Evolutionary conservation across 2,888 invertebrate genomes (phyloP).

Genomic region (Eristalis pertinax): DNA sequence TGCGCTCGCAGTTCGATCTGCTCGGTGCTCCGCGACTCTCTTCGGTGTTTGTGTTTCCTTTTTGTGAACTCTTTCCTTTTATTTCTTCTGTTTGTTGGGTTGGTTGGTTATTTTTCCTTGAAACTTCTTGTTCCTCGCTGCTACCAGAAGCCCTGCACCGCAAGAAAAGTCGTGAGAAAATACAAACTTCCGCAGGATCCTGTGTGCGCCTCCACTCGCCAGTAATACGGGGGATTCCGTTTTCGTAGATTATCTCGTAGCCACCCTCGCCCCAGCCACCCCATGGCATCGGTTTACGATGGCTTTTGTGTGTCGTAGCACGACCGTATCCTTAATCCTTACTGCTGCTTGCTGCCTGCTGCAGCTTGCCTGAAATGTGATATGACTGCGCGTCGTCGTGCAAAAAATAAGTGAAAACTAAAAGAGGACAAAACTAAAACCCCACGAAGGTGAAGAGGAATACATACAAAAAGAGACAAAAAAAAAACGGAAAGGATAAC

Average conservation of each 20-base stretch:
- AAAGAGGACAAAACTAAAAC: not conserved
- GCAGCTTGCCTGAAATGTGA: conserved; percentile 60
- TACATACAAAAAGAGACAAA: conserved; percentile 6
- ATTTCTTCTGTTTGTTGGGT: not conserved
- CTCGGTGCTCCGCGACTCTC: conserved; percentile 39
- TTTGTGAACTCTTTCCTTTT: conserved; percentile 43
- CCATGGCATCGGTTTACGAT: conserved; percentile 24
- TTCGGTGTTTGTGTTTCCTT: conserved; percentile 40
- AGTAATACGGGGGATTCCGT: conserved; percentile 36
- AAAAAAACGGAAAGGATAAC: conserved; percentile 20
- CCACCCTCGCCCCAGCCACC: not conserved
- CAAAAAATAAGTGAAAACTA: not conserved
- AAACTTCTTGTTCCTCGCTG: not conserved
- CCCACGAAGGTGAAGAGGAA: conserved; percentile 8
- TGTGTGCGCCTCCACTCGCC: not conserved
- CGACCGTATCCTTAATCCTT: conserved; percentile 32
- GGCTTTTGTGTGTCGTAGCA: conserved; percentile 38
- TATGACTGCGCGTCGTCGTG: conserved; percentile 51
- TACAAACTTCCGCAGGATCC: not conserved
- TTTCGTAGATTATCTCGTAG: conserved; percentile 14
- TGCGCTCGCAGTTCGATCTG: conserved; percentile 46
- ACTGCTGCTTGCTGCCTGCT: conserved; percentile 46
- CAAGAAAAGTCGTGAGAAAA: not conserved
- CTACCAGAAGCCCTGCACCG: not conserved
- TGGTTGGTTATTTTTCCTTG: not conserved